Percentiles rank a stretch among this genome's conserved stretches.
These are phyloP conservation scores for Oopsacas minuta DNA, from an alignment of 37 sponge, comb jelly and placozoan species.

Conservation along the genomic window DNA sequence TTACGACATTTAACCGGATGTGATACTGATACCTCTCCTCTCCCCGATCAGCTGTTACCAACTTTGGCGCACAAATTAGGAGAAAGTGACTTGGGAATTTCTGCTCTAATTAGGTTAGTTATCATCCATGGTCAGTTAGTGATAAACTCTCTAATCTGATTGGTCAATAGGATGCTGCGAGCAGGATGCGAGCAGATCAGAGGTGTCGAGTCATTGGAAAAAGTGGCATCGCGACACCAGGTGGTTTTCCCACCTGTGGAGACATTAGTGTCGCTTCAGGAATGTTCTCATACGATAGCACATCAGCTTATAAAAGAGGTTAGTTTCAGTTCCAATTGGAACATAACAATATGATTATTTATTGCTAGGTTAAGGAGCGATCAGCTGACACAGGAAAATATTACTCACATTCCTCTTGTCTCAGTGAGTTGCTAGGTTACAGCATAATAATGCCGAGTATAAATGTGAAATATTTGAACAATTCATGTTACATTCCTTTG, in stretches of 20 bases:
- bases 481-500: not conserved
- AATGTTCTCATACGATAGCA: not conserved
- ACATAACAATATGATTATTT: not conserved
- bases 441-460: not conserved
- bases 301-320: not conserved
- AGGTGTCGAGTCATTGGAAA: not conserved
- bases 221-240: constrained; percentile 1
- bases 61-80: not conserved
- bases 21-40: not conserved
- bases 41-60: not conserved
- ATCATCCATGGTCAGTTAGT: not conserved
- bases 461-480: not conserved
- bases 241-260: not conserved
- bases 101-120: not conserved
- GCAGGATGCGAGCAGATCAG: not conserved
- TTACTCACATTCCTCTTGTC: not conserved
- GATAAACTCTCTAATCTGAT: not conserved
- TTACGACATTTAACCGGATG: not conserved
- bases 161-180: not conserved
- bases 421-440: constrained; percentile 4
- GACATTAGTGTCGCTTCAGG: not conserved
- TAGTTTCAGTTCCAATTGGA: not conserved
- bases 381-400: not conserved
- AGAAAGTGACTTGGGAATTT: not conserved
- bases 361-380: not conserved